These are phyloP conservation scores for Papilio protenor DNA, from an alignment of 2,888 invertebrate genomes.

Conservation along the genomic window DNA sequence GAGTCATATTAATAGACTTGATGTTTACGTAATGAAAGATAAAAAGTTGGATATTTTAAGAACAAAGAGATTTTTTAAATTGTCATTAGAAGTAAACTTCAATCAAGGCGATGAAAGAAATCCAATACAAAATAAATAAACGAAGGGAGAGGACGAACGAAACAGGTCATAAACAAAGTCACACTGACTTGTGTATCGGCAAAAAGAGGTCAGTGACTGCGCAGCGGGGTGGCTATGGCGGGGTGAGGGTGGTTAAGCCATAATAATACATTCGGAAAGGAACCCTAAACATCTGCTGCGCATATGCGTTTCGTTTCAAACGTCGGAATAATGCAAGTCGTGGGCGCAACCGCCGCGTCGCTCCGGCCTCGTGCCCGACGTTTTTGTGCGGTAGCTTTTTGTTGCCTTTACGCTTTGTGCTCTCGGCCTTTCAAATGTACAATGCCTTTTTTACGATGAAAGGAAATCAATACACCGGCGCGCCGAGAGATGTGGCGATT, in stretches of 20 bases:
- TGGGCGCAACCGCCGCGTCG: conserved; percentile 70
- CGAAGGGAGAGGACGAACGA: conserved; percentile 50
- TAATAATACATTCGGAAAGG: conserved; percentile 80
- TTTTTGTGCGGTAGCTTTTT: conserved; percentile 79
- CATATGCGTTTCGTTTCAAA: conserved; percentile 78
- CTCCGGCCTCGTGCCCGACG: conserved; percentile 52
- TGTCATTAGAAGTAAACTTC: conserved; percentile 25
- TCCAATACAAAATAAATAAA: conserved; percentile 30
- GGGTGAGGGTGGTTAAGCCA: conserved; percentile 60
- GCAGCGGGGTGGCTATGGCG: conserved; percentile 64
- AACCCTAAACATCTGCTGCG: conserved; percentile 81
- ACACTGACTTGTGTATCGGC: conserved; percentile 62
- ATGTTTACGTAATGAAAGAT: conserved; percentile 45
- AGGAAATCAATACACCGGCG: conserved; percentile 75
- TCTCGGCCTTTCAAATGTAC: conserved; percentile 75
- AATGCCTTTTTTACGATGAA: conserved; percentile 72
- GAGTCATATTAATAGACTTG: conserved; percentile 64
- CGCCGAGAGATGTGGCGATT: conserved; percentile 51
- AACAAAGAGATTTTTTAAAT: background rate
- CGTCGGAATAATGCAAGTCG: conserved; percentile 78
- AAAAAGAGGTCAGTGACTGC: conserved; percentile 81
- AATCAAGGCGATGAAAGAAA: conserved; percentile 25
- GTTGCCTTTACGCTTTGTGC: conserved; percentile 79
- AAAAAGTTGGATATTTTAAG: background rate
- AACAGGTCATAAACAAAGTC: conserved; percentile 74